These are phyloP conservation scores for Neodiprion lecontei DNA, from an alignment of 1,140 invertebrate genomes.

Conservation along the genomic window DNA sequence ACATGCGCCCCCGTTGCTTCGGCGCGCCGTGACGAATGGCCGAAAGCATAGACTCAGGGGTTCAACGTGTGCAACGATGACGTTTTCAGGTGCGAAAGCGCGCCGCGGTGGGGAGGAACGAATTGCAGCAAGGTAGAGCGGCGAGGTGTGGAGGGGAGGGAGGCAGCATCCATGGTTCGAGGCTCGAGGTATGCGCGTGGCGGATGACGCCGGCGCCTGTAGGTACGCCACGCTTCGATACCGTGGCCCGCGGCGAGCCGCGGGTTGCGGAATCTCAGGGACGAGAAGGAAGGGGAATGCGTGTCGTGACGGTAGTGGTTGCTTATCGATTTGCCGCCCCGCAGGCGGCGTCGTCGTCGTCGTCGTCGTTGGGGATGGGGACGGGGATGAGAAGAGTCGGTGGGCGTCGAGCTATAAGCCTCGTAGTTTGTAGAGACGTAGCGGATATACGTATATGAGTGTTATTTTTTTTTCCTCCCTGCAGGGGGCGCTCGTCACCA, in stretches of 20 bases:
- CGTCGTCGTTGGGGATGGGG: conserved; percentile 1
- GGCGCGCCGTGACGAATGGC: not conserved
- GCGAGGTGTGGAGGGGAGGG: too few species aligned
- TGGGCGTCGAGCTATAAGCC: not conserved
- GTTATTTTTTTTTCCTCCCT: not conserved
- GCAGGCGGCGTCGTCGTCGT: not conserved
- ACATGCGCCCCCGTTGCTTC: not conserved
- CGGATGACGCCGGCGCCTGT: not conserved
- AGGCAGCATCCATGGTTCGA: too few species aligned
- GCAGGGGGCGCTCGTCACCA: not conserved
- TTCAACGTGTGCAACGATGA: not conserved
- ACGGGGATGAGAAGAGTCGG: not conserved
- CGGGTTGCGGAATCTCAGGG: conserved; percentile 18
- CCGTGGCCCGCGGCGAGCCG: not conserved
- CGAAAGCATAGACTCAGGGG: not conserved
- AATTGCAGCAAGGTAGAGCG: too few species aligned
- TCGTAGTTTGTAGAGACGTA: not conserved
- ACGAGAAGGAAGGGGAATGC: conserved; percentile 21
- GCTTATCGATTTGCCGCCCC: conserved; percentile 38
- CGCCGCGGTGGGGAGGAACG: not conserved
- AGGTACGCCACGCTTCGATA: too few species aligned
- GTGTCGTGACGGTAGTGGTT: conserved; percentile 32
- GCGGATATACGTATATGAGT: not conserved
- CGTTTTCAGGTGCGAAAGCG: not conserved
- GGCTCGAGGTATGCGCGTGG: too few species aligned